Evolutionary conservation across 2,113 vertebrate species (phyloP).

Genomic region (Toxotes chatareus): DNA sequence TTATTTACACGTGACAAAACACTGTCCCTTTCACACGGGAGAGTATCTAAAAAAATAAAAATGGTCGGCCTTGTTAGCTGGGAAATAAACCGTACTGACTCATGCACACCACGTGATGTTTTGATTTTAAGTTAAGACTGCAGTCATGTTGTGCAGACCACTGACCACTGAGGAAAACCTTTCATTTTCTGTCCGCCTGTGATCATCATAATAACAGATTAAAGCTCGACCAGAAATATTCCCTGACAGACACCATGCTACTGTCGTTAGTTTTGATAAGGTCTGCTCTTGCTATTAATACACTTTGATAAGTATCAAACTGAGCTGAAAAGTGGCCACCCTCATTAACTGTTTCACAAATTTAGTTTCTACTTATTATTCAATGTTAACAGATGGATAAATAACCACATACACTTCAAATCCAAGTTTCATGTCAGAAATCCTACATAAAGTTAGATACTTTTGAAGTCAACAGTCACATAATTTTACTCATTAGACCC

Average conservation of each 20-base stretch:
- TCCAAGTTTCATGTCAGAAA: not conserved
- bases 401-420: not conserved
- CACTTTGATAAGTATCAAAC: slow-evolving; percentile 8
- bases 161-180: slow-evolving; percentile 56
- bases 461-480: slow-evolving; percentile 27
- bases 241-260: slow-evolving; percentile 17
- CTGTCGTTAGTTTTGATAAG: slow-evolving; percentile 32
- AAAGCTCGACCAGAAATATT: slow-evolving; percentile 23
- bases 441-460: slow-evolving; percentile 1
- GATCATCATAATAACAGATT: slow-evolving; percentile 41
- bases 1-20: slow-evolving; percentile 69
- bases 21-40: slow-evolving; percentile 64
- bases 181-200: slow-evolving; percentile 42
- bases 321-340: not conserved
- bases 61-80: slow-evolving; percentile 47
- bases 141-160: slow-evolving; percentile 50
- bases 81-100: slow-evolving; percentile 55
- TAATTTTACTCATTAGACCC: slow-evolving; percentile 3
- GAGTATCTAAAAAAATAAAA: slow-evolving; percentile 22
- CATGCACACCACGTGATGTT: slow-evolving; percentile 55
- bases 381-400: slow-evolving; percentile 6
- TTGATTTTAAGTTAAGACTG: slow-evolving; percentile 56
- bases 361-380: not conserved
- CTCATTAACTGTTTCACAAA: slow-evolving; percentile 1
- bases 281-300: slow-evolving; percentile 1